Percentiles rank a stretch among this genome's conserved stretches.
phyloP scores from a whole-genome alignment of 2,888 invertebrate species.

The Oscheius myriophilus region DNA sequence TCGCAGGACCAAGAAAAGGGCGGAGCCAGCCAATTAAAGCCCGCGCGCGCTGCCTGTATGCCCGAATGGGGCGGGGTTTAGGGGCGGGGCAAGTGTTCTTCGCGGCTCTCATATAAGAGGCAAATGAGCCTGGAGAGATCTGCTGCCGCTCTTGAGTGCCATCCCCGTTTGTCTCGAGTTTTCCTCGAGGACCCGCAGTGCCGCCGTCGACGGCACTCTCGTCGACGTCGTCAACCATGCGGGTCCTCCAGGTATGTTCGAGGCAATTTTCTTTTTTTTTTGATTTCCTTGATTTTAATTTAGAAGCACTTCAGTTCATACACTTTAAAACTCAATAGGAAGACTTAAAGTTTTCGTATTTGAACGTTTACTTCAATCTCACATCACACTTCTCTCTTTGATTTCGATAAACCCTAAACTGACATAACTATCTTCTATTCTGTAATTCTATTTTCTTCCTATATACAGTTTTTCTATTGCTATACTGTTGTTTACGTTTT shows the following conservation, averaged over 20 bases:
- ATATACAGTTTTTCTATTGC: background rate
- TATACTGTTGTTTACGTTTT: too few species aligned
- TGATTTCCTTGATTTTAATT: background rate
- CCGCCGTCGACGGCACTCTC: constrained; percentile 12
- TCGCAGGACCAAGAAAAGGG: constrained; percentile 27
- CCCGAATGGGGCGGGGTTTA: constrained; percentile 24
- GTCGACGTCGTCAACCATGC: constrained; percentile 12
- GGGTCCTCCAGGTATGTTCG: constrained; percentile 17
- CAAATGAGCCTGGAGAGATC: constrained; percentile 56
- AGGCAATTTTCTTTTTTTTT: background rate
- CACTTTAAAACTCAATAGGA: too few species aligned
- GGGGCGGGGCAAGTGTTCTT: constrained; percentile 38
- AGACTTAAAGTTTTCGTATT: too few species aligned
- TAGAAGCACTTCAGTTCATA: background rate
- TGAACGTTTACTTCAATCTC: too few species aligned
- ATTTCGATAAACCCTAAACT: background rate
- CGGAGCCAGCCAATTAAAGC: constrained; percentile 29
- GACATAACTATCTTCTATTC: background rate
- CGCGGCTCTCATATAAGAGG: constrained; percentile 53
- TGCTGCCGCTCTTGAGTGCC: constrained; percentile 33
- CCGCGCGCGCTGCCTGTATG: constrained; percentile 8
- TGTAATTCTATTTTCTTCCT: background rate
- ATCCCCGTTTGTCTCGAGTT: constrained; percentile 31
- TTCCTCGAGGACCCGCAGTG: constrained; percentile 26
- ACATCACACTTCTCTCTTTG: too few species aligned